phyloP scores from a whole-genome alignment of 1,140 invertebrate genomes.

The Pogonomyrmex barbatus region DNA sequence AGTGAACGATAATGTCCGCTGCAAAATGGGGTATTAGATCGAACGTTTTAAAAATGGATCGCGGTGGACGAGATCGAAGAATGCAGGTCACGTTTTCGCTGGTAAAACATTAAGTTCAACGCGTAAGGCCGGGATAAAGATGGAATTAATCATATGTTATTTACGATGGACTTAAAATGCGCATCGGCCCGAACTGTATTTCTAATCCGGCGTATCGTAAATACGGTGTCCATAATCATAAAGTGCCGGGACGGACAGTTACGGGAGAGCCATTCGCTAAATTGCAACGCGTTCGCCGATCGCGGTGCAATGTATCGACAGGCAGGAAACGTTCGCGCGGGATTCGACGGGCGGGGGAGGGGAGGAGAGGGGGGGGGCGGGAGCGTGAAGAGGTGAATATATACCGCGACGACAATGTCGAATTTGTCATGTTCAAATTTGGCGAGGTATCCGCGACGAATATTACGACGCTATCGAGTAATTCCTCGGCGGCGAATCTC shows the following conservation, averaged over 20 bases:
- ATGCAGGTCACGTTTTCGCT: background rate
- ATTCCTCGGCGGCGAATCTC: background rate
- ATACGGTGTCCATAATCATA: slow-evolving; percentile 61
- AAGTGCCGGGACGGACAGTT: slow-evolving; percentile 49
- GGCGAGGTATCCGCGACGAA: background rate
- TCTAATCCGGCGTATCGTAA: slow-evolving; percentile 56
- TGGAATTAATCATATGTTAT: slow-evolving; percentile 35
- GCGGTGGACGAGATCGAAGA: background rate
- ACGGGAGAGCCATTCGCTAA: slow-evolving; percentile 47
- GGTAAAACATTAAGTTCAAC: slow-evolving; percentile 17
- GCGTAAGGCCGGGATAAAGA: background rate
- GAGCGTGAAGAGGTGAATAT: background rate
- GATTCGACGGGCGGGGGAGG: background rate
- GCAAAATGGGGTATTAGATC: background rate
- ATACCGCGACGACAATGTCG: background rate
- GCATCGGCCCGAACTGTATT: slow-evolving; percentile 38
- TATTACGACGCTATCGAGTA: background rate
- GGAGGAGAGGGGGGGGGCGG: too few relatives aligned
- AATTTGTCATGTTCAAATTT: slow-evolving; percentile 18
- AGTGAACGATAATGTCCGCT: background rate
- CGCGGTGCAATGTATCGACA: slow-evolving; percentile 4
- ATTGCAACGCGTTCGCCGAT: slow-evolving; percentile 46
- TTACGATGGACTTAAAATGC: slow-evolving; percentile 46
- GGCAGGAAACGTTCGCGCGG: background rate
- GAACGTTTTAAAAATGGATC: background rate